These are phyloP conservation scores for Melitaea cinxia DNA, from an alignment of 1,140 invertebrate genomes.

Conservation along the genomic window DNA sequence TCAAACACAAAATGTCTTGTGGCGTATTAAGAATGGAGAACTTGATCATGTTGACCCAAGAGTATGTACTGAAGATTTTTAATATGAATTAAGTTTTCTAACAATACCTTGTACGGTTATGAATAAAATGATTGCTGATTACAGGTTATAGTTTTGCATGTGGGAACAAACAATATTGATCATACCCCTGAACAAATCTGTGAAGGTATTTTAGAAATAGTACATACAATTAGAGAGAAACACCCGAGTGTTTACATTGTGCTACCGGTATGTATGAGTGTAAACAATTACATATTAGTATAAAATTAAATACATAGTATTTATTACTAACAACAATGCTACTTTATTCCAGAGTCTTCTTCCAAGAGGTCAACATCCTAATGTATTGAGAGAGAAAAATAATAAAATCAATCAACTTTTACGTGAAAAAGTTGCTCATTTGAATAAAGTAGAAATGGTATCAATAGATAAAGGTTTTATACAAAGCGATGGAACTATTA, in stretches of 20 bases:
- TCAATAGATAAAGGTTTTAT: constrained; percentile 89
- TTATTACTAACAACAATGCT: neutral
- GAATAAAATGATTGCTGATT: constrained; percentile 11
- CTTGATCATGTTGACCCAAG: constrained; percentile 93
- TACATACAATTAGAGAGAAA: constrained; percentile 87
- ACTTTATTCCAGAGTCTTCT: constrained; percentile 87
- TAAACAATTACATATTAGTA: constrained; percentile 10
- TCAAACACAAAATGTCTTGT: constrained; percentile 93
- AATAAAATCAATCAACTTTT: constrained; percentile 88
- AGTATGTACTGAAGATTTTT: constrained; percentile 75
- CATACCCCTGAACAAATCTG: constrained; percentile 89
- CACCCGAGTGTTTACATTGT: constrained; percentile 90
- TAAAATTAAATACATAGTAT: neutral
- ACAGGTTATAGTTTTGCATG: constrained; percentile 91
- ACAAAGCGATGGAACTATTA: constrained; percentile 89
- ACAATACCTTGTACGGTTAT: neutral
- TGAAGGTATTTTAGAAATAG: constrained; percentile 90
- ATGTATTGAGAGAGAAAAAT: constrained; percentile 89
- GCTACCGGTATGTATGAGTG: constrained; percentile 86
- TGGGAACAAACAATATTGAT: constrained; percentile 93
- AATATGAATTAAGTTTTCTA: neutral
- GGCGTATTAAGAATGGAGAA: constrained; percentile 94
- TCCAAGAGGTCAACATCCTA: constrained; percentile 91
- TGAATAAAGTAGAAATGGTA: constrained; percentile 86
- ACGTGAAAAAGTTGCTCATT: constrained; percentile 82